A percentile compares a stretch with the other conserved stretches of the same genome.
phyloP scores from a whole-genome alignment of 2,113 vertebrate genomes.

The Proteles cristata region DNA sequence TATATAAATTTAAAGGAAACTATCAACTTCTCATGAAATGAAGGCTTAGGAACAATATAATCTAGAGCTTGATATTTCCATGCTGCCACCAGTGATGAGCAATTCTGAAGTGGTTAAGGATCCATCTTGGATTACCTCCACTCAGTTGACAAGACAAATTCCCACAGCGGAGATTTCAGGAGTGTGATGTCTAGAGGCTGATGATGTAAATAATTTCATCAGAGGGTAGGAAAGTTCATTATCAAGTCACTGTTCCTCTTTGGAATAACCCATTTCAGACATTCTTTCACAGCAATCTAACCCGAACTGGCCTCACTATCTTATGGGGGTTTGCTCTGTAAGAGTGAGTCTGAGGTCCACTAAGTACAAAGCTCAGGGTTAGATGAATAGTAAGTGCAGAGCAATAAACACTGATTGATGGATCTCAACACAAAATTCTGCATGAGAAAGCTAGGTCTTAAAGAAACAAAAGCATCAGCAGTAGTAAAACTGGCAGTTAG shows the following conservation, averaged over 20 bases:
- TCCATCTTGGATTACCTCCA: neutral
- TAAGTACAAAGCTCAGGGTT: neutral
- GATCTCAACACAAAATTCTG: neutral
- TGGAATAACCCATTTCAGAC: neutral
- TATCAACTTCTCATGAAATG: constrained; percentile 48
- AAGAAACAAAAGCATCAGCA: neutral
- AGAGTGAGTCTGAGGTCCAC: constrained; percentile 20
- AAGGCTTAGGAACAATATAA: constrained; percentile 32
- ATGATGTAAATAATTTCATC: constrained; percentile 30
- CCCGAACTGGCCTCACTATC: neutral
- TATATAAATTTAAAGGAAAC: constrained; percentile 15
- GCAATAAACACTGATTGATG: neutral
- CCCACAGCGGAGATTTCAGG: neutral
- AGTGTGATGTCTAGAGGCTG: neutral
- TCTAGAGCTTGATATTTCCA: constrained; percentile 1
- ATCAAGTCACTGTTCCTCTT: constrained; percentile 36
- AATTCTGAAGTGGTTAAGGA: constrained; percentile 33
- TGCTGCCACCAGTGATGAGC: neutral
- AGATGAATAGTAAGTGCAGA: neutral
- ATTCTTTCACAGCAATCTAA: constrained; percentile 39
- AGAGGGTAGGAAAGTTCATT: constrained; percentile 4
- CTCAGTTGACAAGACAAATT: constrained; percentile 50
- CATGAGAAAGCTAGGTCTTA: constrained; percentile 18
- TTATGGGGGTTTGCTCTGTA: neutral
- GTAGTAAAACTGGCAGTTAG: neutral